Percentiles rank a stretch among this genome's conserved stretches.
phyloP scores from a whole-genome alignment of 2,888 invertebrate genomes.

The Cybosia mesomella region DNA sequence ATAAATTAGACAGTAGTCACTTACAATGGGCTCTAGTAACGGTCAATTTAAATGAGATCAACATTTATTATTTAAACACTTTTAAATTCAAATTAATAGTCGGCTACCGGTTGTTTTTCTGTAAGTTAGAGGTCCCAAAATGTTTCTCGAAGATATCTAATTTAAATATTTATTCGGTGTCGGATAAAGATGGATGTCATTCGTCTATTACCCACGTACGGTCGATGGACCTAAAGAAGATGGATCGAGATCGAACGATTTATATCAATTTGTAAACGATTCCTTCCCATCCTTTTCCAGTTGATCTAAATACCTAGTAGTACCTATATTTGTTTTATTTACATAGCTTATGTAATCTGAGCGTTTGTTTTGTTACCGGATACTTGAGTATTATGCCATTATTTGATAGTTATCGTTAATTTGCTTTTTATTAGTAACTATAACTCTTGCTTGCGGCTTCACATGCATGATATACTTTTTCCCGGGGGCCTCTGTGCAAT shows the following conservation, averaged over 20 bases:
- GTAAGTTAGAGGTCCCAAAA: constrained; percentile 37
- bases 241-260: constrained; percentile 77
- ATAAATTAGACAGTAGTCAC: constrained; percentile 50
- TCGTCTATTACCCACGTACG: constrained; percentile 71
- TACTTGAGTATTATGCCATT: constrained; percentile 10
- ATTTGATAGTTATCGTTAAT: constrained; percentile 16
- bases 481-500: too few relatives aligned
- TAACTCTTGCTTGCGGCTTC: too few relatives aligned
- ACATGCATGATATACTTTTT: too few relatives aligned
- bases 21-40: constrained; percentile 27
- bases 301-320: constrained; percentile 71
- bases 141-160: constrained; percentile 48
- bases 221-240: constrained; percentile 79
- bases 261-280: constrained; percentile 83
- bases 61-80: constrained; percentile 47
- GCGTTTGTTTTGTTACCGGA: constrained; percentile 19
- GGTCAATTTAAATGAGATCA: constrained; percentile 43
- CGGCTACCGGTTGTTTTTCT: constrained; percentile 44
- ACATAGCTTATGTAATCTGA: constrained; percentile 23
- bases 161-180: constrained; percentile 63
- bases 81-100: constrained; percentile 50
- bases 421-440: constrained; percentile 20
- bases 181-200: constrained; percentile 75
- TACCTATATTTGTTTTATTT: constrained; percentile 44
- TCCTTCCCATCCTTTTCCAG: constrained; percentile 69